These are phyloP conservation scores for Anguilla japonica DNA, from an alignment of 2,113 vertebrate species.

Conservation along the genomic window DNA sequence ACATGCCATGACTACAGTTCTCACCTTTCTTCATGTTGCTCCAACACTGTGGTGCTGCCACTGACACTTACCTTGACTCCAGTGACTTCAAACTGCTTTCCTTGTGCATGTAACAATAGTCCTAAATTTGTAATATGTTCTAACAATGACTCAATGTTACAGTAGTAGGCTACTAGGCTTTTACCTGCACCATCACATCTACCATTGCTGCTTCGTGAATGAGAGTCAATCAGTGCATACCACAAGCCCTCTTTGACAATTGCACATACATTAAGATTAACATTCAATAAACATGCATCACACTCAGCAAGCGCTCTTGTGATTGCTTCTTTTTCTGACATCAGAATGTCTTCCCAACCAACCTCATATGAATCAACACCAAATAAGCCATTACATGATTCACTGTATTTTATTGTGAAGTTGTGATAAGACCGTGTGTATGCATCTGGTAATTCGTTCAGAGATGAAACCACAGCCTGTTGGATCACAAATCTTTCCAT, in stretches of 20 bases:
- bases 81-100: neutral
- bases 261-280: neutral
- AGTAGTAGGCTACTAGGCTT: slow-evolving; percentile 1
- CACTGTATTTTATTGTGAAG: neutral
- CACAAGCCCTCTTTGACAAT: slow-evolving; percentile 2
- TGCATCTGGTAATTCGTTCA: too few relatives aligned
- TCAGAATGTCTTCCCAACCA: neutral
- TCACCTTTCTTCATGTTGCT: too few relatives aligned
- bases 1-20: too few relatives aligned
- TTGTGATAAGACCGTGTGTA: neutral
- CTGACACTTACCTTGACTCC: neutral
- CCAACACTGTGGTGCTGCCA: too few relatives aligned
- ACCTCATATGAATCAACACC: neutral
- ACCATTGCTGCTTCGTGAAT: slow-evolving; percentile 1
- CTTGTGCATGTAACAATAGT: neutral
- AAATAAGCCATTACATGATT: neutral
- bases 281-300: slow-evolving; percentile 6
- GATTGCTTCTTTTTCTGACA: neutral
- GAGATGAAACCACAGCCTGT: neutral
- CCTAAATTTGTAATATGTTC: neutral
- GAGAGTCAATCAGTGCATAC: slow-evolving; percentile 4
- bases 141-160: neutral
- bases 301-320: neutral
- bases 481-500: neutral
- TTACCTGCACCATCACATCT: neutral